Evolutionary conservation across 2,888 invertebrate genomes (phyloP), one percentile per base, ranked within the genome.

Genomic region (Drosophila rubida): DNA sequence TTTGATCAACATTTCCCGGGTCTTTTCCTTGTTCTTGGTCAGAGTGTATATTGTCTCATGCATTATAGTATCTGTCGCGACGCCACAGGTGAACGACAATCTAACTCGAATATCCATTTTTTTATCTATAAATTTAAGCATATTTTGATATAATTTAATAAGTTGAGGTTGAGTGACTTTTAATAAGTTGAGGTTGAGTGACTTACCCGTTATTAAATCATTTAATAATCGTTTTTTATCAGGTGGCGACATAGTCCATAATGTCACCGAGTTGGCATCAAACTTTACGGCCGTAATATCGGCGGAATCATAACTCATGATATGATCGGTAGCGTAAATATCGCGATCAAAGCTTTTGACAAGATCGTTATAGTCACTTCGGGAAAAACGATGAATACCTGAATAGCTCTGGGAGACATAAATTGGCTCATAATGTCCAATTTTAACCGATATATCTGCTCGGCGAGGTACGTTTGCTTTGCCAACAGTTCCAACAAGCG

Each of bases 401-500:
- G 95, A 95, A 87, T 97, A 96, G 7, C 97, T 97, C 5, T 96
- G 95, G 94, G 97, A 97, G 53, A 95, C 94, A 90, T 97, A 98
- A 25, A 98, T 95, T 0, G 98, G 97, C 80, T 97, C 95, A 91
- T 97, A 98, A 0, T 97, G 96, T 2, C 97, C 97, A 59, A 99
- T 95, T 63, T 95, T 93, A 48, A 99, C 93, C 77, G 95, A 94
- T 30, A 98, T 93, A 0, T 96, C 95, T 23, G 97, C 95, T 83
- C 97, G 96, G 49, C 94, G 94, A 0, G 99, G 97, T 2, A 96
- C 94, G 91, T 98, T 98, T 0, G 97, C 94, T 82, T 95, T 93
- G 1, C 98, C 98, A 5, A 98, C 98, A 35, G 97, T 95, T 88
- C 97, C 96, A 2, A 97, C 96, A 41, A 98, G 94, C 0, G 99